phyloP scores from a whole-genome alignment of 2,888 invertebrate genomes.

The Idaea aversata region DNA sequence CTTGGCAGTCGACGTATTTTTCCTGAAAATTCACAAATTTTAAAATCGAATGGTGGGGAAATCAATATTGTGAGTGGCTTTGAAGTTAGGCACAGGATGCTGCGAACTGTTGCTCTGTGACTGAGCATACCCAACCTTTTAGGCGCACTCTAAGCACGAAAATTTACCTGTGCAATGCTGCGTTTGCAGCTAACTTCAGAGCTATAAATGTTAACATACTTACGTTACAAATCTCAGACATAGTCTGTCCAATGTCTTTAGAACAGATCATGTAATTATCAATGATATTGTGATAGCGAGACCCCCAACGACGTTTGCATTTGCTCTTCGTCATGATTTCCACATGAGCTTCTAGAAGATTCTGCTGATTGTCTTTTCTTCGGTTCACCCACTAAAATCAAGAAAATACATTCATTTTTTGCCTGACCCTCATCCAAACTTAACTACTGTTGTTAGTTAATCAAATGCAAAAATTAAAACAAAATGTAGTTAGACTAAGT shows the following conservation, averaged over 20 bases:
- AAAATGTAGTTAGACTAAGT: not conserved
- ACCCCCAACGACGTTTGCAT: conserved; percentile 68
- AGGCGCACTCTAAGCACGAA: not conserved
- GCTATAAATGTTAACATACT: conserved; percentile 19
- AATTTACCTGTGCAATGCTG: too few species aligned
- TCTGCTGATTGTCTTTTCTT: conserved; percentile 55
- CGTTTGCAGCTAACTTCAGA: too few species aligned
- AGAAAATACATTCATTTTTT: not conserved
- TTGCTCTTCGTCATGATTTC: conserved; percentile 58
- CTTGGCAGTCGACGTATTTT: conserved; percentile 69
- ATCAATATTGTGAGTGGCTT: not conserved
- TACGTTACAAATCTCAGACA: conserved; percentile 72
- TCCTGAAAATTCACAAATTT: conserved; percentile 41
- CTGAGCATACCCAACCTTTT: not conserved
- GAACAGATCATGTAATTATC: conserved; percentile 73
- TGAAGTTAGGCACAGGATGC: not conserved
- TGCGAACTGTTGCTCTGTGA: not conserved
- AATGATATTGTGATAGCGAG: conserved; percentile 63
- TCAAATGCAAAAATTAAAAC: not conserved
- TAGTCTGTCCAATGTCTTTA: conserved; percentile 64
- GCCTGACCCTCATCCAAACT: not conserved
- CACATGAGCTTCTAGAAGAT: conserved; percentile 52
- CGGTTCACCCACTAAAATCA: conserved; percentile 59
- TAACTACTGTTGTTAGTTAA: not conserved
- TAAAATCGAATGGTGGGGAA: not conserved